phyloP scores from a whole-genome alignment of 2,797 vertebrate genomes.

The Microchirus variegatus region DNA sequence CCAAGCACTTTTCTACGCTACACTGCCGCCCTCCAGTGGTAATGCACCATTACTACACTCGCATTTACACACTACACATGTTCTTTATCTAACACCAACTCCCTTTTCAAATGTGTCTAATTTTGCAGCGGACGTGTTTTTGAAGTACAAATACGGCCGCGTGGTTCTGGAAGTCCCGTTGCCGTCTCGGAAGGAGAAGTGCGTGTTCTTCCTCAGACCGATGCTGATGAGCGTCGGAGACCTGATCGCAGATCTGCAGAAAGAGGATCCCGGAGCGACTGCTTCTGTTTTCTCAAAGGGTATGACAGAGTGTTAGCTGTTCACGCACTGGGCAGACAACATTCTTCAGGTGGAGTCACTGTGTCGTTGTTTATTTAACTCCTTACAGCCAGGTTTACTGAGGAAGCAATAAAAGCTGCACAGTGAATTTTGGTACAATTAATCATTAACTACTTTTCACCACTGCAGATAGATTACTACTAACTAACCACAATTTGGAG shows the following conservation, averaged over 20 bases:
- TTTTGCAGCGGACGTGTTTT: slow-evolving; percentile 77
- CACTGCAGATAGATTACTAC: background rate
- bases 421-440: background rate
- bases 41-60: slow-evolving; percentile 36
- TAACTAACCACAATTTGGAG: background rate
- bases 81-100: no score
- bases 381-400: slow-evolving; percentile 5
- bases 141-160: slow-evolving; percentile 87
- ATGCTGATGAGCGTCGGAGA: slow-evolving; percentile 85
- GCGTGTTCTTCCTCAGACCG: slow-evolving; percentile 88
- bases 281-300: slow-evolving; percentile 81
- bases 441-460: background rate
- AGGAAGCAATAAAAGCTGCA: background rate
- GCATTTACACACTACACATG: no score
- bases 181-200: slow-evolving; percentile 90
- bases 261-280: slow-evolving; percentile 87
- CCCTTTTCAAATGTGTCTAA: no score
- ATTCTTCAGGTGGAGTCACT: slow-evolving; percentile 7
- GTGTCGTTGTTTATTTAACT: no score
- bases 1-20: slow-evolving; percentile 66
- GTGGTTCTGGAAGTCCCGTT: slow-evolving; percentile 86
- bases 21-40: slow-evolving; percentile 73
- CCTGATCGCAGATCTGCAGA: slow-evolving; percentile 85
- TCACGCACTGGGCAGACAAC: background rate
- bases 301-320: slow-evolving; percentile 38